A percentile compares a stretch with the other conserved stretches of the same genome.
Evolutionary conservation across 2,888 invertebrate species (phyloP).

Genomic region (Odontomyia ornata): DNA sequence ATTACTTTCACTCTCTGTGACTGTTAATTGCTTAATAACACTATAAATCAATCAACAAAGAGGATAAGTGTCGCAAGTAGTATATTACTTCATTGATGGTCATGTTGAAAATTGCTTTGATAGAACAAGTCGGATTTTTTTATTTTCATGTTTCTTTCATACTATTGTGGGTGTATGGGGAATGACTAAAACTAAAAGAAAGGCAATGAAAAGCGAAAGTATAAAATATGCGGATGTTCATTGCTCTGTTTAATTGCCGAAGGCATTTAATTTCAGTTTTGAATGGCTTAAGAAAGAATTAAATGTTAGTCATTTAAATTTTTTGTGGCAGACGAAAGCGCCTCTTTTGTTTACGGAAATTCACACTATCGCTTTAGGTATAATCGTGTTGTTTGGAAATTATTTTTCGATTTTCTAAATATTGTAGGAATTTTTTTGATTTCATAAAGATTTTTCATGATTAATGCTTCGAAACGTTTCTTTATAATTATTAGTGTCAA

Average conservation of each 20-base stretch:
- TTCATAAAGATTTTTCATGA: too few species aligned
- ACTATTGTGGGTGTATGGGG: not conserved
- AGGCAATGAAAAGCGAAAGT: not conserved
- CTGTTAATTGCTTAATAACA: slow-evolving; percentile 7
- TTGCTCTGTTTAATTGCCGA: not conserved
- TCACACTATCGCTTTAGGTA: too few species aligned
- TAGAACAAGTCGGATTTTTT: not conserved
- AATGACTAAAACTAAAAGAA: not conserved
- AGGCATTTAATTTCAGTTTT: not conserved
- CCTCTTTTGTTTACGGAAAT: too few species aligned
- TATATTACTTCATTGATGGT: not conserved
- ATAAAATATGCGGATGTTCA: too few species aligned
- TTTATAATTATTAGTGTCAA: too few species aligned
- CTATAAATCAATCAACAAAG: slow-evolving; percentile 31
- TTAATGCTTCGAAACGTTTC: too few species aligned
- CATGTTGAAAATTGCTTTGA: not conserved
- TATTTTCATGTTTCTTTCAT: not conserved
- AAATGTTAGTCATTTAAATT: too few species aligned
- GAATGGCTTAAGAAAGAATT: too few species aligned
- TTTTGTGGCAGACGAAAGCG: too few species aligned
- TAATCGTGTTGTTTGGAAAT: too few species aligned
- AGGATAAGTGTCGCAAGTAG: slow-evolving; percentile 34
- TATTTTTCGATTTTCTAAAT: too few species aligned
- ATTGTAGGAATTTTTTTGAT: too few species aligned
- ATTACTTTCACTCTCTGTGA: slow-evolving; percentile 21